Evolutionary conservation across 2,888 invertebrate species (phyloP).

Genomic region (Cremastobaeus sp.): DNA sequence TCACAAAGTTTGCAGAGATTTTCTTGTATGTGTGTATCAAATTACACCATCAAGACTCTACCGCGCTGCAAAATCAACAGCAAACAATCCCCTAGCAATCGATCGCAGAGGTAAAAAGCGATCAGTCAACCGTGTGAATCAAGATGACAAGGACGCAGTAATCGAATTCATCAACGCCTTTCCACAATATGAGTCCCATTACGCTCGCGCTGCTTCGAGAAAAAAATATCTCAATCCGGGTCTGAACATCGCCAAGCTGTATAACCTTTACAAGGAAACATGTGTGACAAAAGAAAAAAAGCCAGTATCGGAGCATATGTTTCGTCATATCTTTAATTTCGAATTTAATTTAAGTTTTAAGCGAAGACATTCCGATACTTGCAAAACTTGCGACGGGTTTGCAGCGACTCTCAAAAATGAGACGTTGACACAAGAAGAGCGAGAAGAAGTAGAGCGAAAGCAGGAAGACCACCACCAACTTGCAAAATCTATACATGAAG

Average conservation of each 20-base stretch:
- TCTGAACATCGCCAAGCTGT: constrained; percentile 24
- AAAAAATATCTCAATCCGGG: constrained; percentile 9
- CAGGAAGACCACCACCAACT: not conserved
- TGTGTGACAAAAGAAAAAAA: constrained; percentile 9
- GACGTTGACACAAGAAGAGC: not conserved
- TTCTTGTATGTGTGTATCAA: not conserved
- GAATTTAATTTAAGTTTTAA: constrained; percentile 42
- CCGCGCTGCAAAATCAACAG: not conserved
- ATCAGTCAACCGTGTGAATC: too few species aligned
- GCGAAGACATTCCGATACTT: constrained; percentile 26
- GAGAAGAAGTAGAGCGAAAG: not conserved
- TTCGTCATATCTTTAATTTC: constrained; percentile 30
- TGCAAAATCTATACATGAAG: not conserved
- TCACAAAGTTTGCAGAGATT: not conserved
- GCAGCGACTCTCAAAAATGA: not conserved
- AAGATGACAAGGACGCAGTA: constrained; percentile 17
- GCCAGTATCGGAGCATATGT: constrained; percentile 15
- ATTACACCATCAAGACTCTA: not conserved
- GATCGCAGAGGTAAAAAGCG: too few species aligned
- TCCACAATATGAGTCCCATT: constrained; percentile 34
- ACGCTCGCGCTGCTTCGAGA: constrained; percentile 6
- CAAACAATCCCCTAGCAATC: not conserved
- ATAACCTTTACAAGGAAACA: constrained; percentile 6
- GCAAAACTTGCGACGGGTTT: constrained; percentile 19
- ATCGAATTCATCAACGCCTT: constrained; percentile 24